phyloP scores from a whole-genome alignment of 2,888 invertebrate species.

The Pterostichus madidus region DNA sequence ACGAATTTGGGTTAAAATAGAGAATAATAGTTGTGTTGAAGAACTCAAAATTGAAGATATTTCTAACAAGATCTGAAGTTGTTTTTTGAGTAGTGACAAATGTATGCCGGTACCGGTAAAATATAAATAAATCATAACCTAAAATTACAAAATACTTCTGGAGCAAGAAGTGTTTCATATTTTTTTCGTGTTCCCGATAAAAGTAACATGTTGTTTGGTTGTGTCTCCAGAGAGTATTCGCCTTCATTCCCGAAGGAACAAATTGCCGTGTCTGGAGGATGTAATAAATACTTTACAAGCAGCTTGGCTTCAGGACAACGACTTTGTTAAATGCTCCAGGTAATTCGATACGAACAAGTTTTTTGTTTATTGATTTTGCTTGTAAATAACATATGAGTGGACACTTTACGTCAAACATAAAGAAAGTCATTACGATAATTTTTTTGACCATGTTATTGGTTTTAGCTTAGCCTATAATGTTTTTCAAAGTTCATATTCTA shows the following conservation, averaged over 20 bases:
- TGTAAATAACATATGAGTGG: slow-evolving; percentile 41
- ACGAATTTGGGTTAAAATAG: not conserved
- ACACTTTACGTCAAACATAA: slow-evolving; percentile 20
- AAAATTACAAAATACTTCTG: not conserved
- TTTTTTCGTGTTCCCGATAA: not conserved
- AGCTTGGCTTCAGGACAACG: slow-evolving; percentile 56
- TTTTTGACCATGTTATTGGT: not conserved
- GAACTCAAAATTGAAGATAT: not conserved
- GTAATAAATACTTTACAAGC: slow-evolving; percentile 61
- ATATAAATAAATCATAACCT: not conserved
- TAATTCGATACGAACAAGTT: slow-evolving; percentile 42
- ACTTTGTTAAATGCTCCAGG: slow-evolving; percentile 59
- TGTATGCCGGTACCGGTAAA: not conserved
- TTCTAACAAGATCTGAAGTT: not conserved
- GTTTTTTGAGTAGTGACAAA: not conserved
- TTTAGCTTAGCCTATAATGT: not conserved
- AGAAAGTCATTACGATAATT: not conserved
- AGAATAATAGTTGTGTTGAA: not conserved
- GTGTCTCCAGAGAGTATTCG: slow-evolving; percentile 53
- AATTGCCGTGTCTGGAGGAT: slow-evolving; percentile 57
- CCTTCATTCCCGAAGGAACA: slow-evolving; percentile 55
- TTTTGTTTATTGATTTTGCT: slow-evolving; percentile 53
- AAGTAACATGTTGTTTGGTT: slow-evolving; percentile 41
- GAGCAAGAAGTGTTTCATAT: no score
- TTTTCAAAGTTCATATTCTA: not conserved